Conservation (phyloP, 2,113 vertebrate genomes). For the Psittacara wagleri region DNA sequence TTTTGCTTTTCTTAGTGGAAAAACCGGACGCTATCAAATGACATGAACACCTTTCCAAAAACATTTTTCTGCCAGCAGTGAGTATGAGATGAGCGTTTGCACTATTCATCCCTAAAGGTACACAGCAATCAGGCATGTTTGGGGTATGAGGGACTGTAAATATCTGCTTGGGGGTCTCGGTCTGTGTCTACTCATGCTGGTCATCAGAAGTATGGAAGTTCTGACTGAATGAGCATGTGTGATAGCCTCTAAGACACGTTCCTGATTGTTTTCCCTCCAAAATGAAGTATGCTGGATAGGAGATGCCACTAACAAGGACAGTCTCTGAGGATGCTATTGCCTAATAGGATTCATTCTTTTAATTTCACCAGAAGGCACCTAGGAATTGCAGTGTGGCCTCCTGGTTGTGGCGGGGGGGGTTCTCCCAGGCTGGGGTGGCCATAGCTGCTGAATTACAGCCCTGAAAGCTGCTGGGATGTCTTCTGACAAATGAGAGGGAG, state of each 20-base stretch:
- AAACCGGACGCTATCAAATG: conserved; percentile 34
- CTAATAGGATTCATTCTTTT: not conserved
- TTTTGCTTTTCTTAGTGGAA: conserved; percentile 49
- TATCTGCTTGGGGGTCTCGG: not conserved
- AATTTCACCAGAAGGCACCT: not conserved
- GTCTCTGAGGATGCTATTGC: not conserved
- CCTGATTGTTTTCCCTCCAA: not conserved
- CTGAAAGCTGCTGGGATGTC: not conserved
- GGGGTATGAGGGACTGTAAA: not conserved
- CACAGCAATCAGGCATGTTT: not conserved
- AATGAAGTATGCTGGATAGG: not conserved
- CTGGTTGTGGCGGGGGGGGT: not conserved
- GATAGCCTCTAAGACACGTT: not conserved
- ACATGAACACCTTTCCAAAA: not conserved
- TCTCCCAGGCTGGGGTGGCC: not conserved
- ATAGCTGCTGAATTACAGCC: not conserved
- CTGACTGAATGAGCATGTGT: not conserved
- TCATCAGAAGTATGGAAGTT: not conserved
- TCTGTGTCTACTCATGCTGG: not conserved
- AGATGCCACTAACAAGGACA: not conserved
- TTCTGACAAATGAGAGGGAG: not conserved
- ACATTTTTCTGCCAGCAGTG: conserved; percentile 2
- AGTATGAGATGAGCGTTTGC: not conserved
- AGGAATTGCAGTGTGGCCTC: not conserved
- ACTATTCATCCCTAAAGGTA: not conserved